These are phyloP conservation scores for Drosophila lini DNA, from an alignment of 1,140 invertebrate species.

Conservation along the genomic window DNA sequence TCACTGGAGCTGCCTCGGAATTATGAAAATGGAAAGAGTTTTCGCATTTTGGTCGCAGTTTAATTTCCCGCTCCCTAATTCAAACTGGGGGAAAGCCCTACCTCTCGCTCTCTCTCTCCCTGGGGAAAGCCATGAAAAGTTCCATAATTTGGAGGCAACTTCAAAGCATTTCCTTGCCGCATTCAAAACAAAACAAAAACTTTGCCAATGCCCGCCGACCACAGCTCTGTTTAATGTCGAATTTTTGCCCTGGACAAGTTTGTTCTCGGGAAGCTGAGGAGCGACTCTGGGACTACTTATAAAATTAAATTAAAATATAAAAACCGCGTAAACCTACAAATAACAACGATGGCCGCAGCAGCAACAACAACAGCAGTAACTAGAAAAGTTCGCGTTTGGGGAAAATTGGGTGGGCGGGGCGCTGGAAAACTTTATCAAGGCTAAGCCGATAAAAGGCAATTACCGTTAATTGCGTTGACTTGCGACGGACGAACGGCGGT, in stretches of 20 bases:
- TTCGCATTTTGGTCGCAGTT: conserved; percentile 28
- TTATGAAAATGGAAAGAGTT: conserved; percentile 35
- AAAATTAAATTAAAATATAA: conserved; percentile 83
- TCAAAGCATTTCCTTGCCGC: conserved; percentile 67
- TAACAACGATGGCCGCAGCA: conserved; percentile 54
- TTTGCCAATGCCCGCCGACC: conserved; percentile 36
- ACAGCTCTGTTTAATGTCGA: conserved; percentile 68
- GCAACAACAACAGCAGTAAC: conserved; percentile 37
- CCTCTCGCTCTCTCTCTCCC: neutral
- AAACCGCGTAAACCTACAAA: conserved; percentile 79
- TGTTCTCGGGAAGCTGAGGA: neutral
- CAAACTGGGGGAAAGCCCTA: neutral
- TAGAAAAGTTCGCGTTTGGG: conserved; percentile 23
- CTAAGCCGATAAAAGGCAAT: conserved; percentile 83
- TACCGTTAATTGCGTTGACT: conserved; percentile 82
- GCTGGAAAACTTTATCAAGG: conserved; percentile 74
- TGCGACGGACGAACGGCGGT: conserved; percentile 46
- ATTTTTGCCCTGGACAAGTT: conserved; percentile 72
- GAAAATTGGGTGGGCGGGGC: neutral
- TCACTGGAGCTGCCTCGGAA: neutral
- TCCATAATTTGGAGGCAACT: conserved; percentile 60
- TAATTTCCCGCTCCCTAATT: conserved; percentile 20
- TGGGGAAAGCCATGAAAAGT: conserved; percentile 46
- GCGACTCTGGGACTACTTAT: conserved; percentile 56
- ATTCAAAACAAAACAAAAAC: conserved; percentile 56